Evolutionary conservation across 2,113 vertebrate genomes (phyloP), one percentile per base, ranked within the genome.

Genomic region (Meriones unguiculatus): DNA sequence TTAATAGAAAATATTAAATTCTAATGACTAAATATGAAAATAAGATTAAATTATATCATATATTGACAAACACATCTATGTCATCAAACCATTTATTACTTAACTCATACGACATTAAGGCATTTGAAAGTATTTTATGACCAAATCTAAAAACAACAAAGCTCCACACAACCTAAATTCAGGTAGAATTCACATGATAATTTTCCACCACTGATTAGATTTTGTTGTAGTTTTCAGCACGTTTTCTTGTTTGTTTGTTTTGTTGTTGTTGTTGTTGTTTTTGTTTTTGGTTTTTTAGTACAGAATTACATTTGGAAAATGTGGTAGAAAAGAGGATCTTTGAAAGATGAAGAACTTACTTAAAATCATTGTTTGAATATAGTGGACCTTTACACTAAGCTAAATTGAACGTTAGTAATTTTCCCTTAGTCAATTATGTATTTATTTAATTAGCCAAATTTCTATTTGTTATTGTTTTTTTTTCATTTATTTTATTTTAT

Each of bases 361-460:
- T 92, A n/a, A 92, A 96, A 88, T 91, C 75, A 88, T 90, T 87
- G 15, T 54, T 89, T 52, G 10, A 65, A 70, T 72, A 20, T 70
- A 30, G 88, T 73, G 32, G n/a, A 22, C n/a, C 14, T 94, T 25
- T 70, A 86, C 8, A 90, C 78, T 92, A 59, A 87, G 12, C 4
- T 92, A 94, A 85, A 95, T 5, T 69, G 5, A 14, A 94, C 92
- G 91, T 93, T 62, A 67, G 28, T 64, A 46, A 24, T 96, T 96
- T 93, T 38, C 62, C 9, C 38, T 14, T 86, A 90, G 24, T 57
- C 93, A 95, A 92, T 78, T 93, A 89, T 77, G 78, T 69, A 35
- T 81, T 6, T 13, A 78, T 92, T 96, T 95, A 78, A 91, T 92
- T 95, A 96, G 73, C 5, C 20, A 95, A 91, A 96, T 4, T 91